Evolutionary conservation across 2,797 vertebrate genomes (phyloP).

Genomic region (Molossus molossus): DNA sequence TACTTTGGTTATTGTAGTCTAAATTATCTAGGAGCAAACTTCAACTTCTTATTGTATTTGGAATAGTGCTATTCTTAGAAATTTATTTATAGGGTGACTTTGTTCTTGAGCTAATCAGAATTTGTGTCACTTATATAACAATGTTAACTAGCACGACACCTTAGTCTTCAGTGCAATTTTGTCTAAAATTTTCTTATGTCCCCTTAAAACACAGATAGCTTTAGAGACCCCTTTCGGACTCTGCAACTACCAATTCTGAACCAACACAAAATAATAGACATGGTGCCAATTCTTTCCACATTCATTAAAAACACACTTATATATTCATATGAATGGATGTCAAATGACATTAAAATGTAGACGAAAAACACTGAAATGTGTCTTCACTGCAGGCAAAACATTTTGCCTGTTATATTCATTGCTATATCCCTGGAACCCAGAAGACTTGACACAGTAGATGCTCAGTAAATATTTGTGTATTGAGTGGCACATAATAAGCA

Average conservation of each 20-base stretch:
- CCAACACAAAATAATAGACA: conserved; percentile 47
- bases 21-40: conserved; percentile 53
- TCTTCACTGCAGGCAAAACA: not conserved
- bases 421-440: not conserved
- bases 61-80: conserved; percentile 34
- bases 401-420: not conserved
- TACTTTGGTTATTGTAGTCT: conserved; percentile 21
- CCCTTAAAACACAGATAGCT: conserved; percentile 18
- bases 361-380: not conserved
- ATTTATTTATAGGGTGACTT: conserved; percentile 59
- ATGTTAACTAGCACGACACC: not conserved
- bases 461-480: conserved; percentile 52
- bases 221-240: not conserved
- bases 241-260: not conserved
- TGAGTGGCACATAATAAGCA: not conserved
- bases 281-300: not conserved
- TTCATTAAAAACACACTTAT: conserved; percentile 5
- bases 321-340: not conserved
- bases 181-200: not conserved
- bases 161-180: conserved; percentile 39
- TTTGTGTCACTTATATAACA: conserved; percentile 11
- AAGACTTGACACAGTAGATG: conserved; percentile 47
- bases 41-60: conserved; percentile 49
- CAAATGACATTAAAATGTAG: conserved; percentile 37
- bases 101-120: conserved; percentile 50